These are phyloP conservation scores for Abrostola triplasia DNA, from an alignment of 2,888 invertebrate genomes.

Conservation along the genomic window DNA sequence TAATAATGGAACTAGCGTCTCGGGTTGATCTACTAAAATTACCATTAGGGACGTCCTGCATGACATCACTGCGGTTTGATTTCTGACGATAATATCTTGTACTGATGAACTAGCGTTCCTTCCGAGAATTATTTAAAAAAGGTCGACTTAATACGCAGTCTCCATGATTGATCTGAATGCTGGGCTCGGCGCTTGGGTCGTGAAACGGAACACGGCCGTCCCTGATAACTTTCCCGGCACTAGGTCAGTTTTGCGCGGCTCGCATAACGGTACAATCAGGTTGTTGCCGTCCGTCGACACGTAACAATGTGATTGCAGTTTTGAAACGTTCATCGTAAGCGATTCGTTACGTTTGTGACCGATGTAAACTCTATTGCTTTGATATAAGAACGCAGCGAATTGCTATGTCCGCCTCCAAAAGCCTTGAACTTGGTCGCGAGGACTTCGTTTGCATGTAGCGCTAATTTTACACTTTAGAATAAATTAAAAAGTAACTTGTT, in stretches of 20 bases:
- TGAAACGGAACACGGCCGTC: constrained; percentile 79
- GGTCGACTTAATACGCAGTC: constrained; percentile 46
- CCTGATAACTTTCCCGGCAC: constrained; percentile 86
- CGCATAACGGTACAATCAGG: constrained; percentile 87
- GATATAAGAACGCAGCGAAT: constrained; percentile 56
- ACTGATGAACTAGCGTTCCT: constrained; percentile 53
- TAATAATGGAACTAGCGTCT: constrained; percentile 62
- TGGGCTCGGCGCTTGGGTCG: constrained; percentile 62
- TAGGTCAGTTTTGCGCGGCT: constrained; percentile 87
- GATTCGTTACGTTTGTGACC: constrained; percentile 57
- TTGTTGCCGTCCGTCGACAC: constrained; percentile 83
- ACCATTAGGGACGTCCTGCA: constrained; percentile 69
- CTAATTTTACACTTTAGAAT: constrained; percentile 22
- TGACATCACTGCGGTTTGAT: constrained; percentile 72
- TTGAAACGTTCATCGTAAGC: constrained; percentile 77
- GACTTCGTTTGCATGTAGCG: constrained; percentile 51
- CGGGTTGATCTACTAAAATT: constrained; percentile 61
- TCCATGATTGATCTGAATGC: constrained; percentile 64
- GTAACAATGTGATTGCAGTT: constrained; percentile 86
- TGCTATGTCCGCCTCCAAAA: constrained; percentile 42
- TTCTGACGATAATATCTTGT: constrained; percentile 63
- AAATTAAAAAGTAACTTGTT: constrained; percentile 14
- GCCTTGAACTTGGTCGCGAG: constrained; percentile 75
- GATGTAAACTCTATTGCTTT: constrained; percentile 66
- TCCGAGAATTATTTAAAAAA: constrained; percentile 45